These are phyloP conservation scores for Emydoidea blandingii DNA, from an alignment of 2,797 vertebrate species.

Conservation along the genomic window DNA sequence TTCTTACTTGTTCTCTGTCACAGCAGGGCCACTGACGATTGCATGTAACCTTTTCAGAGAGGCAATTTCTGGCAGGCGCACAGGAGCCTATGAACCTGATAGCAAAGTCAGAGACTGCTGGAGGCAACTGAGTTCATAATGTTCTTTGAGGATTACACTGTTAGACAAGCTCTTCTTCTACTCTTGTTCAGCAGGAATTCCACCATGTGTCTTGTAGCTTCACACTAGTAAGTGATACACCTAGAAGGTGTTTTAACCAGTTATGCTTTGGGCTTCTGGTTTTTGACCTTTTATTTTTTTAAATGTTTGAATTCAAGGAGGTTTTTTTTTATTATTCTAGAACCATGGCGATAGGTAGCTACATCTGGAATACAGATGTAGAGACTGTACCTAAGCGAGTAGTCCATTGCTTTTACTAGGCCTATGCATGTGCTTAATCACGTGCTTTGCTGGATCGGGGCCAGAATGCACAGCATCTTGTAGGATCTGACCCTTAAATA, in stretches of 20 bases:
- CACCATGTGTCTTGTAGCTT: not conserved
- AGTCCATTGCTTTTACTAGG: conserved; percentile 33
- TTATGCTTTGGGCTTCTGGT: not conserved
- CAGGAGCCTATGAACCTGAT: not conserved
- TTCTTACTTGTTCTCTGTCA: not conserved
- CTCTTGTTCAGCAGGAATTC: not conserved
- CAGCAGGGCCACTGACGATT: not conserved
- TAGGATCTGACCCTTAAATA: not conserved
- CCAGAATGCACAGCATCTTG: conserved; percentile 33
- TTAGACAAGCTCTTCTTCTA: not conserved
- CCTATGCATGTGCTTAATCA: not conserved
- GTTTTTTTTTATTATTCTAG: not conserved
- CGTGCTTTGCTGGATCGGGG: not conserved
- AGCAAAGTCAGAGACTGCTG: fast-evolving
- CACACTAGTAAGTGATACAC: not conserved
- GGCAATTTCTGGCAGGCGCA: not conserved
- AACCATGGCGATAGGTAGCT: not conserved
- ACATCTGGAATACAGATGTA: not conserved
- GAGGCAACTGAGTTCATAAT: not conserved
- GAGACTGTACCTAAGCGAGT: not conserved
- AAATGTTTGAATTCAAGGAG: fast-evolving
- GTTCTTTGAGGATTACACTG: not conserved
- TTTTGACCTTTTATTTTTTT: not conserved
- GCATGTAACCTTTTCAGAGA: not conserved
- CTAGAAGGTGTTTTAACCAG: not conserved